phyloP scores from a whole-genome alignment of 37 sponge, comb jelly and placozoan genomes.

The Dysidea cf. avara region DNA sequence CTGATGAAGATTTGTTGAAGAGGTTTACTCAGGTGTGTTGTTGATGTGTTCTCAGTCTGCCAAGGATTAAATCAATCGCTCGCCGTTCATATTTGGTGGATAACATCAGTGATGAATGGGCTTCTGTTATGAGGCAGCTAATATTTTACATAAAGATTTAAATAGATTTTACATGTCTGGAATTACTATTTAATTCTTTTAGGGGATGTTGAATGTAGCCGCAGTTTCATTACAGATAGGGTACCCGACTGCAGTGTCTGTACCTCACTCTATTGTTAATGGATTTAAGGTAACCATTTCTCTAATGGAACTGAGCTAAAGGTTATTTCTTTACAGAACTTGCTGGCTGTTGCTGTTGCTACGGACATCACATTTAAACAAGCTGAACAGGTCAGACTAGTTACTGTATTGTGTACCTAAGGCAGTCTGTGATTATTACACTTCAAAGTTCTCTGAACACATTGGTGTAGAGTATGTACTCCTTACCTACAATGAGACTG shows the following conservation, averaged over 20 bases:
- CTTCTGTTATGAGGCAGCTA: too few species aligned
- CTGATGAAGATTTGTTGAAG: slow-evolving; percentile 74
- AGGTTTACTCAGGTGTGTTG: slow-evolving; percentile 75
- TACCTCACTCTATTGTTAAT: slow-evolving; percentile 93
- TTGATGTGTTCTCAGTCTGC: not conserved
- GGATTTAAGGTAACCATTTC: slow-evolving; percentile 84
- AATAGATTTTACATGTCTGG: not conserved
- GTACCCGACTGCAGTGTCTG: slow-evolving; percentile 91
- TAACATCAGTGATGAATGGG: too few species aligned
- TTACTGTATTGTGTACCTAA: not conserved
- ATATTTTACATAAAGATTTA: not conserved
- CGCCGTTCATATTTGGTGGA: too few species aligned
- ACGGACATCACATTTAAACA: slow-evolving; percentile 95
- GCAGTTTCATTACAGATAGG: slow-evolving; percentile 83
- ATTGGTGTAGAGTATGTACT: not conserved
- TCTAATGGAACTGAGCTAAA: not conserved
- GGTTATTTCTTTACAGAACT: slow-evolving; percentile 49
- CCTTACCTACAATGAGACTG: slow-evolving; percentile 50
- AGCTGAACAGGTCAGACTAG: slow-evolving; percentile 84
- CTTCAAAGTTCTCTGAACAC: not conserved
- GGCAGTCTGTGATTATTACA: not conserved
- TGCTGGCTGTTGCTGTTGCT: slow-evolving; percentile 90
- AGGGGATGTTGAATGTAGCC: slow-evolving; percentile 87
- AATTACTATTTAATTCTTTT: not conserved
- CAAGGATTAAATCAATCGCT: not conserved